phyloP scores from a whole-genome alignment of 2,797 vertebrate species.

The Pseudocheirus occidentalis region DNA sequence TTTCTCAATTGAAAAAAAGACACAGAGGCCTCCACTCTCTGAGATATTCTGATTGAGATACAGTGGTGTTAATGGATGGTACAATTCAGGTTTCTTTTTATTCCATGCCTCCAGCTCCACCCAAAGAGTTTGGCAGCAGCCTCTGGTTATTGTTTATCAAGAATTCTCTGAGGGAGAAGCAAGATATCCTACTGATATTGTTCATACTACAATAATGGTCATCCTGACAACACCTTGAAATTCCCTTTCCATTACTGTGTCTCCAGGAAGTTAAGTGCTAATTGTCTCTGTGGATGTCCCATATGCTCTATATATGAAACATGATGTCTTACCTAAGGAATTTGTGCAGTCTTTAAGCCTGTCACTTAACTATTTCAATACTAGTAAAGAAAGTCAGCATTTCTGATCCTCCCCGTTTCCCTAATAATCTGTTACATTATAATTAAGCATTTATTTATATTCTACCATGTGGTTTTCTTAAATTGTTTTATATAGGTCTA shows the following conservation, averaged over 20 bases:
- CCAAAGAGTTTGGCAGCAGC: neutral
- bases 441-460: neutral
- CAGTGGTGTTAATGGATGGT: neutral
- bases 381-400: constrained; percentile 50
- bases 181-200: constrained; percentile 49
- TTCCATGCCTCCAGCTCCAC: neutral
- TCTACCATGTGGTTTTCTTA: neutral
- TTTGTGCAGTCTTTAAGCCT: constrained; percentile 62
- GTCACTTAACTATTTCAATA: constrained; percentile 46
- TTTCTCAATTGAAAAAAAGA: constrained; percentile 36
- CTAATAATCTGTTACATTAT: neutral
- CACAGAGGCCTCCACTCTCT: neutral
- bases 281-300: constrained; percentile 73
- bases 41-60: neutral
- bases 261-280: constrained; percentile 82
- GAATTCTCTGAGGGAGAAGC: constrained; percentile 58
- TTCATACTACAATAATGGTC: constrained; percentile 45
- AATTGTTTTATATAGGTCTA: neutral
- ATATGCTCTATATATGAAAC: constrained; percentile 15
- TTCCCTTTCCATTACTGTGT: constrained; percentile 79
- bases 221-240: constrained; percentile 72
- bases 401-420: neutral
- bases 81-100: neutral
- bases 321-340: constrained; percentile 83
- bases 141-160: neutral